Base-by-base conservation (phyloP, 2,113 vertebrate genomes). In the Lontra canadensis region DNA sequence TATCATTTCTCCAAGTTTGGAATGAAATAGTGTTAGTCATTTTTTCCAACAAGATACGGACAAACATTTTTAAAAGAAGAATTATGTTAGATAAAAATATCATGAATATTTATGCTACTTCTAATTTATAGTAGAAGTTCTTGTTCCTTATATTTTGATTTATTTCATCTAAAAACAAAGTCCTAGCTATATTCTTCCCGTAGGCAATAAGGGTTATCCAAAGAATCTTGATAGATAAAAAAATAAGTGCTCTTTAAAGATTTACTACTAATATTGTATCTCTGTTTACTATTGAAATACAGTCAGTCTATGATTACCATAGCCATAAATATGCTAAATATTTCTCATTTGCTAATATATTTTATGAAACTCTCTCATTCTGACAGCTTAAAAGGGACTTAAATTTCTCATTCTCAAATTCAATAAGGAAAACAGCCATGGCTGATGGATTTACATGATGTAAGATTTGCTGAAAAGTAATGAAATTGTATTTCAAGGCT, bases 301-400 rank as follows among this genome's bases (percentile, higher is more conserved):
- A 84, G 79, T 63, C 49, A 84, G 79, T 63, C 34, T 52, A 57
- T 81, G 81, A 95, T 85, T 93, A 71, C 89, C 71, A 92, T 7
- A 93, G 91, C 39, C 91, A 97, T 93, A 97, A 91, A 97, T 95
- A 95, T 96, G 88, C 88, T 90, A 96, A 96, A 57, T 69, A 95
- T 44, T 93, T 96, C 85, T 96, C 57, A 76, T 92, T 93, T 88
- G 71, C 84, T 96, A 73, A 88, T 97, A 94, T 93, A 97, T 95
- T 95, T 97, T 96, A 61, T 93, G 61, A 97, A 94, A 88, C 18
- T 76, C 69, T 95, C 42, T 95, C 44, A 73, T 94, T 88, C 42
- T 97, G 93, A 95, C 91, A 96, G 83, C 73, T 95, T 97, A 95
- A 97, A 95, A 97, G 82, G 71, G 94, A 84, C 49, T 65, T 94